Evolutionary conservation across 53 echinoderm and acorn worm species (phyloP).

Genomic region (Luidia sarsii): DNA sequence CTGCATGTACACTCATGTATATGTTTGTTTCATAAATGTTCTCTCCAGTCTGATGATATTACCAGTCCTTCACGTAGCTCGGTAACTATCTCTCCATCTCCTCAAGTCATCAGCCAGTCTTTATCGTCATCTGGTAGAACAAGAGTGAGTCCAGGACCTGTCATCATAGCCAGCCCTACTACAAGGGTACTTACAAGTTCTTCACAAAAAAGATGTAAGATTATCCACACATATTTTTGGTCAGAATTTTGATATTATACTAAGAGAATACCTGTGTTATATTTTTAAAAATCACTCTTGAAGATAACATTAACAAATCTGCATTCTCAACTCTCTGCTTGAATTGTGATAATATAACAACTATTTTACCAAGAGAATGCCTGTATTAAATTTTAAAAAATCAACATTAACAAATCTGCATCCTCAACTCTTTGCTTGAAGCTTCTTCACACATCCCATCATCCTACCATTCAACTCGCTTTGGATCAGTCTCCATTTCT

Average conservation of each 20-base stretch:
- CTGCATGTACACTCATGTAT: too few species aligned
- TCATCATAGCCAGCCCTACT: constrained; percentile 62
- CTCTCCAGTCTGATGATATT: constrained; percentile 11
- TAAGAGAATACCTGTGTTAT: too few species aligned
- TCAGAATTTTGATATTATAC: too few species aligned
- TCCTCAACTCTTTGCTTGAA: neutral
- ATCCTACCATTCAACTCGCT: constrained; percentile 2
- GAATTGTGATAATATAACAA: too few species aligned
- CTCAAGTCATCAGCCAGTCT: constrained; percentile 34
- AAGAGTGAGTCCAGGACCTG: constrained; percentile 72
- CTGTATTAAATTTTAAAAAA: too few species aligned
- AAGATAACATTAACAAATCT: too few species aligned
- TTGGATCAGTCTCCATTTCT: neutral
- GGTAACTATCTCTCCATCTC: constrained; percentile 40
- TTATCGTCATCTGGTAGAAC: constrained; percentile 45
- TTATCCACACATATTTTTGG: neutral
- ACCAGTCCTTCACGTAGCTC: constrained; percentile 8
- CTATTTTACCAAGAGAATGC: too few species aligned
- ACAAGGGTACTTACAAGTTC: constrained; percentile 4
- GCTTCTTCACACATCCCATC: neutral
- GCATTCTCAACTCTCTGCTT: too few species aligned
- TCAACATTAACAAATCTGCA: too few species aligned
- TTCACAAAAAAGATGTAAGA: constrained; percentile 31
- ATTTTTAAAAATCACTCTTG: too few species aligned
- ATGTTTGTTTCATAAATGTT: too few species aligned